Evolutionary conservation across 1,140 invertebrate genomes (phyloP).

Genomic region (Vanessa tameamea): DNA sequence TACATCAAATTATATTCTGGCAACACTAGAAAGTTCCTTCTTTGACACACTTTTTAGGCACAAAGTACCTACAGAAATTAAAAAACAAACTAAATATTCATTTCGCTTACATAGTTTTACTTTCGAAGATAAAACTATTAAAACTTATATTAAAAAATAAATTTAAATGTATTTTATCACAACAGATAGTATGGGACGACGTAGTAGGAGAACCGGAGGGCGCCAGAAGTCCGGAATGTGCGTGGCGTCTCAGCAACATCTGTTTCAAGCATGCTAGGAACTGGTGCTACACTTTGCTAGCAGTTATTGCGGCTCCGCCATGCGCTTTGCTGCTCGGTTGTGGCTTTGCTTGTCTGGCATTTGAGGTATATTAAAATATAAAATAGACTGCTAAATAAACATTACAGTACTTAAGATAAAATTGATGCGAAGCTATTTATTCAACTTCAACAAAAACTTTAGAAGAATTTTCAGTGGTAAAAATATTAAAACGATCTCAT

Average conservation of each 20-base stretch:
- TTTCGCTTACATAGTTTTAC: too few species aligned
- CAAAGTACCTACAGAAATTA: too few species aligned
- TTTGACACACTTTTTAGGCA: too few species aligned
- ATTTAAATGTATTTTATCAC: background rate
- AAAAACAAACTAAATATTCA: too few species aligned
- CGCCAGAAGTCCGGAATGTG: constrained; percentile 86
- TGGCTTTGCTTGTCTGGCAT: constrained; percentile 88
- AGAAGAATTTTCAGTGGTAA: too few species aligned
- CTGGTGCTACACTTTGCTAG: constrained; percentile 86
- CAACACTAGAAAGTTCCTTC: too few species aligned
- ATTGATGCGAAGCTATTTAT: too few species aligned
- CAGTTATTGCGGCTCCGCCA: constrained; percentile 85
- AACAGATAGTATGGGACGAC: constrained; percentile 88
- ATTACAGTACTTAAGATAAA: too few species aligned
- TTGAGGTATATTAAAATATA: constrained; percentile 78
- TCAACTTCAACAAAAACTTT: too few species aligned
- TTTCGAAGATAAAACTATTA: too few species aligned
- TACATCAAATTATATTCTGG: constrained; percentile 7
- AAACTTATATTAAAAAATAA: too few species aligned
- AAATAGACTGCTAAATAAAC: background rate
- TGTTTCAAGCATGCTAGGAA: constrained; percentile 86
- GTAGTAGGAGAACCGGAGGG: constrained; percentile 89
- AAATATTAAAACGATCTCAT: too few species aligned
- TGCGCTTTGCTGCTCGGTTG: constrained; percentile 86
- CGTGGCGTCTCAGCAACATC: constrained; percentile 86